Conservation (phyloP, 2,888 invertebrate species). For the Argyra leucocephala region DNA sequence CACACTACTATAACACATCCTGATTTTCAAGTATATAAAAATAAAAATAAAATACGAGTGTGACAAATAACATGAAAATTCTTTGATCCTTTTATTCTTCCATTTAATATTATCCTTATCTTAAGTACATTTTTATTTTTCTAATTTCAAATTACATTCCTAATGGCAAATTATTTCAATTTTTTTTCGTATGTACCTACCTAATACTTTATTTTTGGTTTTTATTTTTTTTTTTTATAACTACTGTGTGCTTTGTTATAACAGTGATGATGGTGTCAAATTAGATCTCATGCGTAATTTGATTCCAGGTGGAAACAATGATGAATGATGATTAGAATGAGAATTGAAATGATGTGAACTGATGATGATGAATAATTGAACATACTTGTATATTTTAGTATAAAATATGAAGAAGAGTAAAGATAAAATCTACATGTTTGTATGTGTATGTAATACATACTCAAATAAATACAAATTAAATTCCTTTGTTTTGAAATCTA, state of each 20-base stretch:
- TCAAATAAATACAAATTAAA: too few relatives aligned
- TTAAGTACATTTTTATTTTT: background rate
- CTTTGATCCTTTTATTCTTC: slow-evolving; percentile 2
- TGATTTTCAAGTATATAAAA: background rate
- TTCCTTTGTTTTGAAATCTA: too few relatives aligned
- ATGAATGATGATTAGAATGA: background rate
- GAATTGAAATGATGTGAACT: background rate
- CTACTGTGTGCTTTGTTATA: background rate
- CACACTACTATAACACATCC: background rate
- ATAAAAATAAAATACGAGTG: background rate
- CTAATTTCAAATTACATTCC: background rate
- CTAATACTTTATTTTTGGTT: too few relatives aligned
- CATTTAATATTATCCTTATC: slow-evolving; percentile 1
- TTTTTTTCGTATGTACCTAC: background rate
- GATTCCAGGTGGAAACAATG: slow-evolving; percentile 23
- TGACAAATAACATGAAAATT: background rate
- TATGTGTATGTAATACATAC: too few relatives aligned
- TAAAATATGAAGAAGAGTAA: too few relatives aligned
- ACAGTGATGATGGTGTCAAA: background rate
- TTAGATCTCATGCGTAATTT: slow-evolving; percentile 18
- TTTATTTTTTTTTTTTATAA: background rate
- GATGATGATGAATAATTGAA: background rate
- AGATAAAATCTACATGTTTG: too few relatives aligned
- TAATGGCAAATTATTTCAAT: background rate
- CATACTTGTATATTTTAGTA: too few relatives aligned